Evolutionary conservation across 2,888 invertebrate species (phyloP).

Genomic region (Argynnis bischoffii): DNA sequence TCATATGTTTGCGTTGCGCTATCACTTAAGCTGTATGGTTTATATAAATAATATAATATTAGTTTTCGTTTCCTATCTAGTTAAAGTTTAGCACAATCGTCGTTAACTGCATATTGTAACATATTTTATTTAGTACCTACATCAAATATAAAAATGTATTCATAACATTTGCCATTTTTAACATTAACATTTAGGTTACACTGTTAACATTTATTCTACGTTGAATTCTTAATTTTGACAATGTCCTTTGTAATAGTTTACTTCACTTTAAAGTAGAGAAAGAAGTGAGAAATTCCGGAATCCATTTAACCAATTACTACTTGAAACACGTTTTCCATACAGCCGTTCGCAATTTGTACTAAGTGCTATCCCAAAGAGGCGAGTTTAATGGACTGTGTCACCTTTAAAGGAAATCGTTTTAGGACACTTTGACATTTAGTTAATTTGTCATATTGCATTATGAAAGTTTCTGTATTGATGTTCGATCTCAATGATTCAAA

Average conservation of each 20-base stretch:
- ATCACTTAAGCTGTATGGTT: too few relatives aligned
- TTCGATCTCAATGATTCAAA: not conserved
- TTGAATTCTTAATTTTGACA: not conserved
- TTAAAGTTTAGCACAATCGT: too few relatives aligned
- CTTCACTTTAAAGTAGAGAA: not conserved
- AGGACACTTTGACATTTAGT: slow-evolving; percentile 19
- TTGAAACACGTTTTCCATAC: slow-evolving; percentile 22
- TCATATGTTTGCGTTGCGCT: too few relatives aligned
- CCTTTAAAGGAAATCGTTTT: slow-evolving; percentile 23
- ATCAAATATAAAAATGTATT: too few relatives aligned
- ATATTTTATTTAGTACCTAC: not conserved
- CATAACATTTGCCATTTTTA: too few relatives aligned
- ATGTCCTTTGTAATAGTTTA: not conserved
- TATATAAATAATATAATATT: too few relatives aligned
- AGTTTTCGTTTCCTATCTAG: too few relatives aligned
- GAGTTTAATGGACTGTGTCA: slow-evolving; percentile 27
- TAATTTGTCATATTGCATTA: slow-evolving; percentile 7
- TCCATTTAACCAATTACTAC: slow-evolving; percentile 23
- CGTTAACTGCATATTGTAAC: too few relatives aligned
- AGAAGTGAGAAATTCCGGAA: slow-evolving; percentile 4
- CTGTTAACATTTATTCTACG: too few relatives aligned
- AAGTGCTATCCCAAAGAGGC: slow-evolving; percentile 25
- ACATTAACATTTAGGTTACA: too few relatives aligned
- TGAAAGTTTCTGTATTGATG: not conserved
- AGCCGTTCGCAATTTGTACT: slow-evolving; percentile 21